A percentile compares a stretch with the other conserved stretches of the same genome.
phyloP scores from a whole-genome alignment of 2,888 invertebrate species.

The Synergus japonicus region DNA sequence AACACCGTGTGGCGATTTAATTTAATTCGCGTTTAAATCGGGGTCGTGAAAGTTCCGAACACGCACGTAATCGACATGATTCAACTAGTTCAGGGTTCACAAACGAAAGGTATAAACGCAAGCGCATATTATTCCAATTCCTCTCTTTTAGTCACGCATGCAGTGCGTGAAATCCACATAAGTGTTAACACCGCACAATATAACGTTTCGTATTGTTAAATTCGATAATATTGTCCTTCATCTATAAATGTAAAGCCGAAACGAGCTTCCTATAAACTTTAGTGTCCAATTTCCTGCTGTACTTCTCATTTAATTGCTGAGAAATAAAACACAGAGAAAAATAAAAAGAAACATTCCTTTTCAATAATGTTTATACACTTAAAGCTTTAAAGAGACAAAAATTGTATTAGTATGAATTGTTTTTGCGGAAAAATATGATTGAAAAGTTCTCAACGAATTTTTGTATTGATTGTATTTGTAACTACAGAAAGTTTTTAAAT shows the following conservation, averaged over 20 bases:
- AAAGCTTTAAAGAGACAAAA: too few relatives aligned
- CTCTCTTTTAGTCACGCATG: constrained; percentile 10
- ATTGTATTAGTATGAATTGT: too few relatives aligned
- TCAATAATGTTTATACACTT: too few relatives aligned
- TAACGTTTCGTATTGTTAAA: neutral
- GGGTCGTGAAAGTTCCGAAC: constrained; percentile 36
- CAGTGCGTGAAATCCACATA: neutral
- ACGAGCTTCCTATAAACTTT: constrained; percentile 7
- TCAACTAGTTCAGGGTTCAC: neutral
- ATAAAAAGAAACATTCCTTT: too few relatives aligned
- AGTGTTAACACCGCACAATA: neutral
- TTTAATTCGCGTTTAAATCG: constrained; percentile 33
- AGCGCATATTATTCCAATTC: neutral
- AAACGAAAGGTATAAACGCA: constrained; percentile 14
- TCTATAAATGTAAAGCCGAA: neutral
- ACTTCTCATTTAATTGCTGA: neutral
- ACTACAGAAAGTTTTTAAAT: too few relatives aligned
- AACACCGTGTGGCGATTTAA: constrained; percentile 35
- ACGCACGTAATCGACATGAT: constrained; percentile 31
- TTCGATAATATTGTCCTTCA: constrained; percentile 5
- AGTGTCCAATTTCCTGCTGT: neutral
- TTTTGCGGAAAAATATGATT: too few relatives aligned
- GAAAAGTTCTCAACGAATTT: too few relatives aligned
- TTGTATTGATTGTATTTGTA: too few relatives aligned
- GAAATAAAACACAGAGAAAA: neutral